Evolutionary conservation across 1,140 invertebrate genomes (phyloP).

Genomic region (Hylyphantes graminicola): DNA sequence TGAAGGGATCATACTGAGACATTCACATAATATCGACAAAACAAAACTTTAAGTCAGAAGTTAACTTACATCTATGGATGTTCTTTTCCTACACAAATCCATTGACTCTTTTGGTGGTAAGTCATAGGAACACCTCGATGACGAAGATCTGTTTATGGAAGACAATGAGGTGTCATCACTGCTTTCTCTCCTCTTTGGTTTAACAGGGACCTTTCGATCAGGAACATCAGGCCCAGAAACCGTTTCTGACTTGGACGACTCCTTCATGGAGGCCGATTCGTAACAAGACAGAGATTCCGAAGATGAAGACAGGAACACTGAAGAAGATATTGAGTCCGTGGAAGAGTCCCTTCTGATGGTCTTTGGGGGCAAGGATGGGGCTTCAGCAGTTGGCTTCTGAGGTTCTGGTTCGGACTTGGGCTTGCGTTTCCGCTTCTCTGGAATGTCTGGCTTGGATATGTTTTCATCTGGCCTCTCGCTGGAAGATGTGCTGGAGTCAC

Average conservation of each 20-base stretch:
- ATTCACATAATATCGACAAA: too few species aligned
- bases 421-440: neutral
- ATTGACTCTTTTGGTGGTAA: slow-evolving; percentile 12
- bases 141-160: neutral
- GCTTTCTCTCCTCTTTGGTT: slow-evolving; percentile 2
- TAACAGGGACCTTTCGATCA: slow-evolving; percentile 10
- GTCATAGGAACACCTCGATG: slow-evolving; percentile 2
- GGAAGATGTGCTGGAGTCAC: neutral
- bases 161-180: slow-evolving; percentile 19
- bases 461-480: neutral
- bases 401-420: neutral
- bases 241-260: slow-evolving; percentile 4
- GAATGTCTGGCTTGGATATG: slow-evolving; percentile 32
- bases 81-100: slow-evolving; percentile 34
- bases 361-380: slow-evolving; percentile 30
- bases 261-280: slow-evolving; percentile 26
- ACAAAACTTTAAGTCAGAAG: too few species aligned
- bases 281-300: slow-evolving; percentile 33
- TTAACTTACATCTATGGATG: slow-evolving; percentile 54
- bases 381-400: neutral
- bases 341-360: slow-evolving; percentile 1
- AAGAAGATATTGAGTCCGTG: slow-evolving; percentile 8
- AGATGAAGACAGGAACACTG: slow-evolving; percentile 36
- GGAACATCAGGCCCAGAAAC: slow-evolving; percentile 13
- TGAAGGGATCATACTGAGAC: too few species aligned